Base-by-base conservation (phyloP, 1,140 invertebrate genomes). In the Tetramorium parvispinum region DNA sequence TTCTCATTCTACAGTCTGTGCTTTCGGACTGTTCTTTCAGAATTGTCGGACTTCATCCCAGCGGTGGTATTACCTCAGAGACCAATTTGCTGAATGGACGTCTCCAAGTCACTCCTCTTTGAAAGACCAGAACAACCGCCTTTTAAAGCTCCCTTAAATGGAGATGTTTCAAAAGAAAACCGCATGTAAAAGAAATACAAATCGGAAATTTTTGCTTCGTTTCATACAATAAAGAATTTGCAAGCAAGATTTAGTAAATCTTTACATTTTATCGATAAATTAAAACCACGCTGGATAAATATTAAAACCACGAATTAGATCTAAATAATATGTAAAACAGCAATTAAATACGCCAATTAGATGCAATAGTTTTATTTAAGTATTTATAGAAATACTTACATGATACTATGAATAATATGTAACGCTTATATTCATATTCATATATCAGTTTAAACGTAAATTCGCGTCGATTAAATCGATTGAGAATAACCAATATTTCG, bases 21-120 rank as follows among this genome's bases (percentile, higher is more conserved):
- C 18, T 73, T 55, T 83, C 7, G 27, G 53, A 83, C 68, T 49
- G 79, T 71, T 83, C 79, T 75, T 83, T 83, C 68, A 43, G 68
- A 83, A 79, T 79, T 79, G 61, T 66, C 77, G n/a, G 61, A 79
- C 61, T 68, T 66, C 43, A 53, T 57, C 53, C 27, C 40, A 46
- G 13, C n/a, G 11, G 27, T 16, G 27, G 11, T 16, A 79, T 73
- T 59, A 7, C 40, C 68, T 6, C 53, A 49, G 79, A 24, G 43
- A 55, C 66, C 79, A 83, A 83, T 83, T 83, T 83, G 37, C 43
- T 75, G 79, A 83, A 83, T 73, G 79, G 79, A 75, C 66, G 43
- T 75, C 53, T 73, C 66, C 55, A 46, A 83, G 68, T 83, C 79
- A 61, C 53, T 83, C 40, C 79, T 75, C 68, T 83, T 73, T 49